Evolutionary conservation across 1,140 invertebrate species (phyloP).

Genomic region (Trypoxylus dichotomus): DNA sequence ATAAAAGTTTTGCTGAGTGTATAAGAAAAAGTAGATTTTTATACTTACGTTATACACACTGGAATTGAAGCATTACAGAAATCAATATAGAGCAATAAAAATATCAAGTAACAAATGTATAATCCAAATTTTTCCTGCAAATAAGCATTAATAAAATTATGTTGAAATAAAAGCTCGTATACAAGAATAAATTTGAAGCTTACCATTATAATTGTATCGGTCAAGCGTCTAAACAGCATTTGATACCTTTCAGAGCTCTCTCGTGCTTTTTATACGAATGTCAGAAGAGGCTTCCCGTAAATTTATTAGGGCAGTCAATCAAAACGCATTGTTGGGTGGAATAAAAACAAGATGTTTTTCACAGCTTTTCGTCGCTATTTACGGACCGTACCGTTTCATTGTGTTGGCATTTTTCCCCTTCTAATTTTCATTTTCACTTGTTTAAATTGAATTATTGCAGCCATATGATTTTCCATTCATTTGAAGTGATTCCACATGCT

Average conservation of each 20-base stretch:
- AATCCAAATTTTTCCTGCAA: neutral
- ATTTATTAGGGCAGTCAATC: conserved; percentile 15
- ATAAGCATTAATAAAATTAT: neutral
- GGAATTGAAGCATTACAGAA: neutral
- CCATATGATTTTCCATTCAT: neutral
- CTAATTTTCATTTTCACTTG: neutral
- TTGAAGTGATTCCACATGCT: neutral
- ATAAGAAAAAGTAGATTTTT: too few species aligned
- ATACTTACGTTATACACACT: conserved; percentile 27
- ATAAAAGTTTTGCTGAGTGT: too few species aligned
- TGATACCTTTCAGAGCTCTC: neutral
- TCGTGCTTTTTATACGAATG: conserved; percentile 1
- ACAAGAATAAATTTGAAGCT: neutral
- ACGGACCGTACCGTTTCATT: neutral
- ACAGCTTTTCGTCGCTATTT: neutral
- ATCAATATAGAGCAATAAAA: neutral
- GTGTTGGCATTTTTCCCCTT: neutral
- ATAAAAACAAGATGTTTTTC: conserved; percentile 17
- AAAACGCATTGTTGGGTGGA: neutral
- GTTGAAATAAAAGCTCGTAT: neutral
- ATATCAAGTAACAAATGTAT: neutral
- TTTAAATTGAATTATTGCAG: conserved; percentile 14
- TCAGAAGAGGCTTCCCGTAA: neutral
- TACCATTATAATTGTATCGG: neutral
- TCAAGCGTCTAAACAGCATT: neutral